A percentile compares a stretch with the other conserved stretches of the same genome.
These are phyloP conservation scores for Pocota personata DNA, from an alignment of 2,888 invertebrate genomes.

Conservation along the genomic window DNA sequence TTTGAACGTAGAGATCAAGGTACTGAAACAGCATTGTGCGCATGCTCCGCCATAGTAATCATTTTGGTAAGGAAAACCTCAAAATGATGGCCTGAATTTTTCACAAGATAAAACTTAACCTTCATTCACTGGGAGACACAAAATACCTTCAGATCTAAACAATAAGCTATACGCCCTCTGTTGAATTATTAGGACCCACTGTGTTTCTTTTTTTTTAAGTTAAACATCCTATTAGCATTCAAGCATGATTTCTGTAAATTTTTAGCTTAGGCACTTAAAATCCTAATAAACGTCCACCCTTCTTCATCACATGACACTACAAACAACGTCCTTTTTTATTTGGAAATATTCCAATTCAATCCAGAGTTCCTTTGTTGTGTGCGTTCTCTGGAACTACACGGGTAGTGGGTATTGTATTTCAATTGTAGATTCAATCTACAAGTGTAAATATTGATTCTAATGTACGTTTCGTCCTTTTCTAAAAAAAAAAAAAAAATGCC, in stretches of 20 bases:
- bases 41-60: too few relatives aligned
- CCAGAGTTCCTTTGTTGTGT: conserved; percentile 25
- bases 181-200: background rate
- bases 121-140: too few relatives aligned
- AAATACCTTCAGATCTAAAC: too few relatives aligned
- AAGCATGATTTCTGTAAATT: conserved; percentile 17
- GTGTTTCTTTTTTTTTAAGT: conserved; percentile 3
- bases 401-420: conserved; percentile 50
- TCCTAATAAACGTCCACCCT: conserved; percentile 62
- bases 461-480: conserved; percentile 62
- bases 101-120: too few relatives aligned
- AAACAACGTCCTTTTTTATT: conserved; percentile 39
- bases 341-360: conserved; percentile 28
- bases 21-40: too few relatives aligned
- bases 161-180: background rate
- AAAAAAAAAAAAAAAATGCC: background rate
- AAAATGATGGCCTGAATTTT: too few relatives aligned
- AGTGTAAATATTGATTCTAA: conserved; percentile 68
- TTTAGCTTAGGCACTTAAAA: conserved; percentile 26
- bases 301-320: conserved; percentile 44
- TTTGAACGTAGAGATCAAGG: too few relatives aligned
- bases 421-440: conserved; percentile 71
- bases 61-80: too few relatives aligned
- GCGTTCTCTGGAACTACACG: conserved; percentile 25
- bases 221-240: conserved; percentile 26